phyloP scores from a whole-genome alignment of 2,113 vertebrate genomes.

The Xenus cinereus region DNA sequence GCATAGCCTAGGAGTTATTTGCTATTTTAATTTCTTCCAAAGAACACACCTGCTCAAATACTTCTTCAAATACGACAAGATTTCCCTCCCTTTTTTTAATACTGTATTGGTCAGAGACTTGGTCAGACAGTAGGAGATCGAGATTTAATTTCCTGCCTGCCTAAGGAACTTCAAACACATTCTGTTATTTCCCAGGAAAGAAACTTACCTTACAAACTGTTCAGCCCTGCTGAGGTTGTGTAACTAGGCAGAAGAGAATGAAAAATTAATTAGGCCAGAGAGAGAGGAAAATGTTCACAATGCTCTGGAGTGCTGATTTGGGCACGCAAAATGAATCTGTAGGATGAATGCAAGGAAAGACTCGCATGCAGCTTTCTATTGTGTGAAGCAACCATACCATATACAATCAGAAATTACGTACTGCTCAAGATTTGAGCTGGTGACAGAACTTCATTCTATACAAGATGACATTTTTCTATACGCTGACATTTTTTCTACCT shows the following conservation, averaged over 20 bases:
- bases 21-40: neutral
- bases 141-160: conserved; percentile 13
- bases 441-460: neutral
- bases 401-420: neutral
- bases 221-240: neutral
- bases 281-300: neutral
- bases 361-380: neutral
- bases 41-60: neutral
- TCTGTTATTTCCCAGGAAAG: conserved; percentile 34
- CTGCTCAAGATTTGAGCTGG: neutral
- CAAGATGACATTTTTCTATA: neutral
- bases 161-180: neutral
- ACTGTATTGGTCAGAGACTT: neutral
- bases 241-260: neutral
- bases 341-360: neutral
- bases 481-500: neutral
- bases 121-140: neutral
- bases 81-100: neutral
- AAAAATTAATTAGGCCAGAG: conserved; percentile 24
- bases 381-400: neutral
- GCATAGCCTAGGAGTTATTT: neutral
- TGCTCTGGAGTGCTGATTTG: neutral
- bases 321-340: neutral
- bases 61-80: neutral
- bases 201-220: neutral